Base-by-base conservation (phyloP, 2,888 invertebrate genomes). In the Lasioglossum marginatum region DNA sequence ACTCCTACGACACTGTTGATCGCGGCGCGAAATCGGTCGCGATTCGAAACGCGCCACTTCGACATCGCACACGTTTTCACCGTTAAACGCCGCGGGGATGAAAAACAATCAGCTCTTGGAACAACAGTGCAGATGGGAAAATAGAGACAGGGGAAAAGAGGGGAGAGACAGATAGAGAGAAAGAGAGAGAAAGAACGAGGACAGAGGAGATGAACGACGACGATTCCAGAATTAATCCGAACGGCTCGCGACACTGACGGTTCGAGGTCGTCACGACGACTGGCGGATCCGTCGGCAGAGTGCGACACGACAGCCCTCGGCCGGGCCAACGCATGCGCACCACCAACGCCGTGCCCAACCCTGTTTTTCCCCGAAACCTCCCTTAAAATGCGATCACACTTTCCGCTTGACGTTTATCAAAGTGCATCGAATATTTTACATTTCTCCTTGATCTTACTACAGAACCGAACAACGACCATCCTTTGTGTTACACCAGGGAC, bases 321-420 rank as follows among this genome's bases (percentile, higher is more conserved):
- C 94, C 93, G 93, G 94, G 94, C 90, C 86, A 91, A 91, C 93
- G 93, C 93, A 93, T 92, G 93, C 93, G 93, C 88, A 87, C 83
- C 90, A 80, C 73, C 68, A 72, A 81, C 83, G 87, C 89, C 86
- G 91, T 93, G 93, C 91, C 91, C 92, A 92, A 93, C 93, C 93
- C 92, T 91, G 83, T 89, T 92, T 91, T 90, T 68, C 34, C 83
- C 80, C 82, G 89, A 80, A 89, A 88, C 90, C 87, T 89, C 92
- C 92, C 92, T 92, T 82, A 73, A 43, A 16, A 27, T 52, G 70
- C 66, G 60, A 76, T 57, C 71, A n/a, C 60, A 34, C n/a, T 77
- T 52, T 57, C 23, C 31, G 34, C 5, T 14, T 57, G 16, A 31
- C 52, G 57, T 60, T 74, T 71, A 57, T 40, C 77, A 45, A 14